These are phyloP conservation scores for Macaca mulatta DNA, from an alignment of 2,113 vertebrate genomes.

Conservation along the genomic window DNA sequence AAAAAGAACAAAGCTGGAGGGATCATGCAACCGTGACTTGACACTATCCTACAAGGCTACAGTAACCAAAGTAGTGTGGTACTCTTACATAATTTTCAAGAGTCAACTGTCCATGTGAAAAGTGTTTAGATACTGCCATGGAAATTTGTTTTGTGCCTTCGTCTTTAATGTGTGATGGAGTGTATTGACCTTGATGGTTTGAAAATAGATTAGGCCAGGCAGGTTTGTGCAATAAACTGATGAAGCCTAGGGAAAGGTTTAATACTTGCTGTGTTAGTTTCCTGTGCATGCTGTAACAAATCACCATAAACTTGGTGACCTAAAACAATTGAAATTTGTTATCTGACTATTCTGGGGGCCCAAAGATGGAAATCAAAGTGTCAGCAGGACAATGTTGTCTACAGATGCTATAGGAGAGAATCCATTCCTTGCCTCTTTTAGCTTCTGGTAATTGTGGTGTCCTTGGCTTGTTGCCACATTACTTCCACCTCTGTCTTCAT, in stretches of 20 bases:
- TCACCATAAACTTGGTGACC: background rate
- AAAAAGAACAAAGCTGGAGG: no score
- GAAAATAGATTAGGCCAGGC: background rate
- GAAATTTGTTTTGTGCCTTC: background rate
- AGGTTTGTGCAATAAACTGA: background rate
- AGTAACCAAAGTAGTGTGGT: no score
- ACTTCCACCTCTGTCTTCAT: background rate
- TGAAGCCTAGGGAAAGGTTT: background rate
- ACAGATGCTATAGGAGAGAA: background rate
- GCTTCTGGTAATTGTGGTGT: background rate
- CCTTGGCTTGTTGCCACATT: background rate
- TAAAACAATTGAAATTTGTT: background rate
- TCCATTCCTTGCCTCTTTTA: background rate
- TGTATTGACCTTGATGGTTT: background rate
- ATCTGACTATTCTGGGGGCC: background rate
- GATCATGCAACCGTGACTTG: no score
- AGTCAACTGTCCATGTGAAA: background rate
- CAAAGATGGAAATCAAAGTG: background rate
- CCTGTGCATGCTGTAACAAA: background rate
- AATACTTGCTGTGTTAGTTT: background rate
- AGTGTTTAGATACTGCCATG: background rate
- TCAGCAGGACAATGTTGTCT: accelerated
- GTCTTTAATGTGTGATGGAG: background rate
- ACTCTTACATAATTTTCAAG: background rate
- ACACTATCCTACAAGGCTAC: no score